Evolutionary conservation across 2,888 invertebrate genomes (phyloP), one percentile per base, ranked within the genome.

Genomic region (Helicoverpa assulta): DNA sequence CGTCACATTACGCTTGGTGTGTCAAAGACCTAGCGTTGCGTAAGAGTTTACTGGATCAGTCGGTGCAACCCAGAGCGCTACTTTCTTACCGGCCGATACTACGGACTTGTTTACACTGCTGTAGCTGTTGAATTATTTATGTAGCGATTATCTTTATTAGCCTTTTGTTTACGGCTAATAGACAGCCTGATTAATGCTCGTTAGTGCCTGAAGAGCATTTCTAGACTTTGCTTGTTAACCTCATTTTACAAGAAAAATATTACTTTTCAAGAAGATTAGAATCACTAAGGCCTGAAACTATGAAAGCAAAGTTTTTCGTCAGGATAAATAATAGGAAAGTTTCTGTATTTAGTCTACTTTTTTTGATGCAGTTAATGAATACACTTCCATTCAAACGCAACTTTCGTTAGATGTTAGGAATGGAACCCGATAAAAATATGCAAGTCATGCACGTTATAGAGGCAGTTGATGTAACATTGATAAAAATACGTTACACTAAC

Each of bases 31-130:
- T 88, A 51, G 37, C 16, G 67, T 95, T 94, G 89, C 88, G 89
- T 85, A 94, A 95, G 82, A 92, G 91, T 91, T 94, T 92, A 95
- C 90, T 94, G 89, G 94, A 94, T 91, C 94, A 94, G 87, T 88
- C 89, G 86, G 91, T 92, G 90, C 90, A 92, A 91, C 91, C 89
- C 89, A 91, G 87, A 92, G 90, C 84, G 90, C 92, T 92, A 94
- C 94, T 95, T 95, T 95, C 94, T 92, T 94, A 86, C 87, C 84
- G 85, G 83, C 88, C 78, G 86, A 85, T 86, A 88, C 73, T 84
- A 85, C 82, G 85, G 91, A 70, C 85, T 82, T 76, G 85, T 89
- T 70, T 86, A 93, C 86, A 90, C 83, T 88, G 72, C 63, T 62
- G 50, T 76, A 43, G 21, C 33, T 52, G 54, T 67, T 58, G 40